These are phyloP conservation scores for Furnarius figulus DNA, from an alignment of 2,113 vertebrate genomes.

Conservation along the genomic window DNA sequence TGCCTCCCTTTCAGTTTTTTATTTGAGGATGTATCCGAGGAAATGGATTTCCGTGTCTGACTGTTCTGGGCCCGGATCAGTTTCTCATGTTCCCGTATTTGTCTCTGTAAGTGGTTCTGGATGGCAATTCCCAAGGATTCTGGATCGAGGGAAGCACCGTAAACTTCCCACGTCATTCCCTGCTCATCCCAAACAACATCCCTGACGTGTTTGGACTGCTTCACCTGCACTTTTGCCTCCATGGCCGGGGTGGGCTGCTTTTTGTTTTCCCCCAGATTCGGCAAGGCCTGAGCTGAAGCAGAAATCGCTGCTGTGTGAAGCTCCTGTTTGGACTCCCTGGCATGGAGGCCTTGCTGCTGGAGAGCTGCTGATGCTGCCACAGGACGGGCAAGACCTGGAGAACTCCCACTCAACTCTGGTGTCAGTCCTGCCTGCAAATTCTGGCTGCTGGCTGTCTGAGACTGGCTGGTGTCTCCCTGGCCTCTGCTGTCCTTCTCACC, in stretches of 20 bases:
- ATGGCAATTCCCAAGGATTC: constrained; percentile 96
- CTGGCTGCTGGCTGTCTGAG: neutral
- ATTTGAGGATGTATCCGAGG: constrained; percentile 82
- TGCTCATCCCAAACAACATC: constrained; percentile 98
- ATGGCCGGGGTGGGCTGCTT: constrained; percentile 39
- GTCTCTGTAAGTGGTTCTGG: constrained; percentile 96
- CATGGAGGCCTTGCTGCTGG: constrained; percentile 36
- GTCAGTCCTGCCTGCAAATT: constrained; percentile 35
- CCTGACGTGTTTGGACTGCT: constrained; percentile 82
- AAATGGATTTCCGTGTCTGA: constrained; percentile 86
- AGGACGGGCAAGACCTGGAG: constrained; percentile 9
- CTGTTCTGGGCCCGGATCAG: constrained; percentile 79
- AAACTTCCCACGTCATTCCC: constrained; percentile 99
- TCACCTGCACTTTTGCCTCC: constrained; percentile 71
- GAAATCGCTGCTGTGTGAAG: neutral
- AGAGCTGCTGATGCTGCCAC: neutral
- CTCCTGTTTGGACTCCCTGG: constrained; percentile 49
- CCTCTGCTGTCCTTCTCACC: constrained; percentile 14
- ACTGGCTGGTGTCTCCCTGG: neutral
- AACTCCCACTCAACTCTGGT: neutral
- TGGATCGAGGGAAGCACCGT: constrained; percentile 92
- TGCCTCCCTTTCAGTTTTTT: constrained; percentile 91
- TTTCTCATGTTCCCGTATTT: constrained; percentile 94
- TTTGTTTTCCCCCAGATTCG: constrained; percentile 47
- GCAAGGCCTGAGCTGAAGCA: constrained; percentile 53